phyloP scores from a whole-genome alignment of 2,113 vertebrate species.

The Calypte anna region DNA sequence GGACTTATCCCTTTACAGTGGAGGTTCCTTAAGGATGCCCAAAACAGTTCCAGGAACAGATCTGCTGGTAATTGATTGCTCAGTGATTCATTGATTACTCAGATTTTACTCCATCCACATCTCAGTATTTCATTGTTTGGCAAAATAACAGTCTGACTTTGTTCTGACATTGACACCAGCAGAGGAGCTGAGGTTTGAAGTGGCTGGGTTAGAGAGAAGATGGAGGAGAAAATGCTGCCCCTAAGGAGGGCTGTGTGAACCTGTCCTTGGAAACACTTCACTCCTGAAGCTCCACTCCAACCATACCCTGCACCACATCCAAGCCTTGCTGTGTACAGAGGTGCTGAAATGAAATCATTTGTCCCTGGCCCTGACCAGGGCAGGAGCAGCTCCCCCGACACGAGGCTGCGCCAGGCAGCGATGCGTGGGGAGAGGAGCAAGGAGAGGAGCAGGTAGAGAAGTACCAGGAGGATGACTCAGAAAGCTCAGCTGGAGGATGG shows the following conservation, averaged over 20 bases:
- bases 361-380: background rate
- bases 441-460: background rate
- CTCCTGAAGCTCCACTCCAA: background rate
- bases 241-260: background rate
- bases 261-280: background rate
- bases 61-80: slow-evolving; percentile 4
- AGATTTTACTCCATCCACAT: slow-evolving; percentile 22
- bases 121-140: slow-evolving; percentile 45
- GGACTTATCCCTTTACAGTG: background rate
- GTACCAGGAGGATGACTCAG: background rate
- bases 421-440: background rate
- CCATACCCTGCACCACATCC: background rate
- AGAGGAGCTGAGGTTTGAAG: background rate
- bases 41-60: background rate
- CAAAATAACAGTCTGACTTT: slow-evolving; percentile 52
- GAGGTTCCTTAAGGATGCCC: slow-evolving; percentile 15
- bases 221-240: background rate
- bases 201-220: background rate
- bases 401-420: fast-evolving
- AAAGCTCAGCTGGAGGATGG: background rate
- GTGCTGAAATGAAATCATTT: background rate
- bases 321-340: background rate
- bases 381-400: background rate
- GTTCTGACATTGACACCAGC: slow-evolving; percentile 32
- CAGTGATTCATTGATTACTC: slow-evolving; percentile 51